Conservation (phyloP, 2,888 invertebrate genomes). For the Luperina nickerlii region DNA sequence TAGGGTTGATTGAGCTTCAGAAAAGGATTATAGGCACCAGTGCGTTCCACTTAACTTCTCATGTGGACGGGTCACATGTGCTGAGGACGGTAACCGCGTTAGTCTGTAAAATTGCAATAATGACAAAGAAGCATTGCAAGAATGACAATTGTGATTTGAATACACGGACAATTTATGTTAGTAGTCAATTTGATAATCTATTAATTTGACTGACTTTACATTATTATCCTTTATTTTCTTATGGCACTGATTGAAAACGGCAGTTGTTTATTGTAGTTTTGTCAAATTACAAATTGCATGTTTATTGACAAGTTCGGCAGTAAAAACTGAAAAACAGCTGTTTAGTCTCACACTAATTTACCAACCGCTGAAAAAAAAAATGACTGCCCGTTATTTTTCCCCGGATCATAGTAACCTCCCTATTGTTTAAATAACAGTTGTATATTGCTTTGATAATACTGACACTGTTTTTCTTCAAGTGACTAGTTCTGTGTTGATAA, state of each 20-base stretch:
- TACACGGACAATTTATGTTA: not conserved
- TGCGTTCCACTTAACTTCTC: constrained; percentile 2
- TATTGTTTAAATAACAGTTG: too few species aligned
- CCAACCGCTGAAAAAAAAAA: too few species aligned
- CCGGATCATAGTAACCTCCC: too few species aligned
- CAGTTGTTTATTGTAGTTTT: too few species aligned
- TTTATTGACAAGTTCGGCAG: too few species aligned
- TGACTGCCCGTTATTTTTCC: too few species aligned
- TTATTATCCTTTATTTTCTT: not conserved
- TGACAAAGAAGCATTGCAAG: too few species aligned
- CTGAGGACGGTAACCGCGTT: not conserved
- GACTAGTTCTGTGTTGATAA: not conserved
- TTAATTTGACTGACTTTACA: not conserved
- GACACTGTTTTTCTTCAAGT: not conserved
- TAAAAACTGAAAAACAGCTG: too few species aligned
- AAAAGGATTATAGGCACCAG: not conserved
- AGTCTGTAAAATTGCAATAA: not conserved
- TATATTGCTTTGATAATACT: not conserved
- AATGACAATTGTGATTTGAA: not conserved
- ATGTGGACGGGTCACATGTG: not conserved
- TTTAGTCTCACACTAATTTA: too few species aligned
- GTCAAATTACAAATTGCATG: too few species aligned
- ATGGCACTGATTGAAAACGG: too few species aligned
- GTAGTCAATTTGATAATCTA: not conserved
- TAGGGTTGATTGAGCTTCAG: constrained; percentile 32